phyloP scores from a whole-genome alignment of 2,888 invertebrate species.

The Patella caerulea region DNA sequence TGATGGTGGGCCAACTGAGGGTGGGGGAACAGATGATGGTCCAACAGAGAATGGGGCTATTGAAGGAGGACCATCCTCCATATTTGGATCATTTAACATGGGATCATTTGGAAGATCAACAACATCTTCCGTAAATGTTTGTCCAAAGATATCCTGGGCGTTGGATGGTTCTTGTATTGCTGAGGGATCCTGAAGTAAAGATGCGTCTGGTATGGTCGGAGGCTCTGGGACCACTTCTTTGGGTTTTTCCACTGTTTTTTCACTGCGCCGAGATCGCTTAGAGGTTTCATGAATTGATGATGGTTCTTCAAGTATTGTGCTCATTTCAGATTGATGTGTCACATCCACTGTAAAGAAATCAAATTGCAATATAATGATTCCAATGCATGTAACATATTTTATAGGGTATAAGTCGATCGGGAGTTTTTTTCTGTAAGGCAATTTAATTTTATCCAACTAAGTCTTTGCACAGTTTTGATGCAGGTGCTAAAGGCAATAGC shows the following conservation, averaged over 20 bases:
- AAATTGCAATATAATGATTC: no score
- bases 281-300: slow-evolving; percentile 48
- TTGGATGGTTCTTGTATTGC: slow-evolving; percentile 34
- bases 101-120: slow-evolving; percentile 60
- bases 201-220: slow-evolving; percentile 26
- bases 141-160: slow-evolving; percentile 54
- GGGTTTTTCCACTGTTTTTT: slow-evolving; percentile 28
- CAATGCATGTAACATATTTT: no score
- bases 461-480: no score
- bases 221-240: slow-evolving; percentile 24
- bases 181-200: slow-evolving; percentile 56
- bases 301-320: slow-evolving; percentile 61
- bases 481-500: no score
- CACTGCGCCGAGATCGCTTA: slow-evolving; percentile 35
- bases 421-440: no score
- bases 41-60: slow-evolving; percentile 63
- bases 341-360: slow-evolving; percentile 28
- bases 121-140: slow-evolving; percentile 51
- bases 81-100: slow-evolving; percentile 41
- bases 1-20: slow-evolving; percentile 58
- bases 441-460: no score
- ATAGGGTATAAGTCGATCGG: no score
- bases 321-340: slow-evolving; percentile 52
- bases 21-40: slow-evolving; percentile 54
- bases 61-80: slow-evolving; percentile 62